Evolutionary conservation across 2,888 invertebrate genomes (phyloP).

Genomic region (Drosophila emarginata): DNA sequence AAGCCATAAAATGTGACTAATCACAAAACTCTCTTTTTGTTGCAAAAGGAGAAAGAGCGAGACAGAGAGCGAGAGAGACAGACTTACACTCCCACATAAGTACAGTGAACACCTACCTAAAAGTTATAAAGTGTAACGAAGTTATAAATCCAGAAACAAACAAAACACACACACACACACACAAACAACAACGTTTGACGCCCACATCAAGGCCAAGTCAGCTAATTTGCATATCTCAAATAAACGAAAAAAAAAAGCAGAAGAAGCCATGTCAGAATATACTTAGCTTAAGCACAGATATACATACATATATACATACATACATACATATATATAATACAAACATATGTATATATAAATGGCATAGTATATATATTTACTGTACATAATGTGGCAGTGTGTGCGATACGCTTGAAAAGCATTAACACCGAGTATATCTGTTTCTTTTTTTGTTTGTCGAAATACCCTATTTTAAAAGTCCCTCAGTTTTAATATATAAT

Average conservation of each 20-base stretch:
- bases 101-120: conserved; percentile 37
- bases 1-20: conserved; percentile 56
- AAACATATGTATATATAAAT: neutral
- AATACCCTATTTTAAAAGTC: neutral
- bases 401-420: conserved; percentile 9
- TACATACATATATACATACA: neutral
- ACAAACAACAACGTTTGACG: conserved; percentile 56
- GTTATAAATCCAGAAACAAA: conserved; percentile 67
- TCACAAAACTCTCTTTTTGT: conserved; percentile 44
- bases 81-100: conserved; percentile 41
- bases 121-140: conserved; percentile 71
- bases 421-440: conserved; percentile 4
- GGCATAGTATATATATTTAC: conserved; percentile 5
- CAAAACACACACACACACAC: conserved; percentile 11
- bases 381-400: conserved; percentile 11
- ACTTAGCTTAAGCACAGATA: conserved; percentile 7
- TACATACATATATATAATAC: neutral
- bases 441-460: neutral
- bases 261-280: conserved; percentile 10
- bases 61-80: neutral
- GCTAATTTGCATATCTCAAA: conserved; percentile 72
- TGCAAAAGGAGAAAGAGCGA: neutral
- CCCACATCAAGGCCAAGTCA: conserved; percentile 70
- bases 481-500: neutral
- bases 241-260: conserved; percentile 15